A percentile compares a stretch with the other conserved stretches of the same genome.
Conservation (phyloP, 2,797 vertebrate species). For the Botia almorhae region DNA sequence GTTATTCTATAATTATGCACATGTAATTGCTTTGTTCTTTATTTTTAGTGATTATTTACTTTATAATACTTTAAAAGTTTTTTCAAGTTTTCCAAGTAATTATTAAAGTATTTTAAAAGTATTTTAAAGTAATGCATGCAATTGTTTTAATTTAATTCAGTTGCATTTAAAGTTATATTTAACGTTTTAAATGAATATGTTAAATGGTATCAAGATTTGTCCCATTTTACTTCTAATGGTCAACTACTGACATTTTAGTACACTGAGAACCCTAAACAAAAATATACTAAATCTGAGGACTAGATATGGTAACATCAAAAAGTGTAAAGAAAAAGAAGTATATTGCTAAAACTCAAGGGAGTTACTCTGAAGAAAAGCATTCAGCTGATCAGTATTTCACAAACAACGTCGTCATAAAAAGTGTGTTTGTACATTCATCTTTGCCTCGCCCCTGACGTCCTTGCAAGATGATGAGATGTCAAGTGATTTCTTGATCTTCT, state of each 20-base stretch:
- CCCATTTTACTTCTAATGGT: background rate
- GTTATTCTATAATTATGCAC: background rate
- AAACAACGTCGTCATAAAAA: slow-evolving; percentile 20
- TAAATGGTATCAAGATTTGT: background rate
- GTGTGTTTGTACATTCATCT: background rate
- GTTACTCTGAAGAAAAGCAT: background rate
- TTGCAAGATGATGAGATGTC: slow-evolving; percentile 23
- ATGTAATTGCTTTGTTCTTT: too few relatives aligned
- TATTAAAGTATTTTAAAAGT: too few relatives aligned
- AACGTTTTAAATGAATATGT: background rate
- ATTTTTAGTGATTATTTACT: background rate
- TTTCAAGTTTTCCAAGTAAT: too few relatives aligned
- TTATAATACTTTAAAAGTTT: too few relatives aligned
- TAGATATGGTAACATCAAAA: background rate
- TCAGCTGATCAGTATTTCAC: slow-evolving; percentile 9
- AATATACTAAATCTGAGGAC: background rate
- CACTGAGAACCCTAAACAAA: background rate
- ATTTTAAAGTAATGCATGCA: background rate
- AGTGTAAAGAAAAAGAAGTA: background rate
- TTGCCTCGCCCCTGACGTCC: slow-evolving; percentile 3
- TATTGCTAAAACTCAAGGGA: too few relatives aligned
- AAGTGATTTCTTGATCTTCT: background rate
- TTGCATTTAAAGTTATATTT: background rate
- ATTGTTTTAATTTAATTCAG: background rate
- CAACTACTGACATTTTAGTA: too few relatives aligned